Conservation (phyloP, 2,888 invertebrate genomes). For the Scaeva pyrastri region DNA sequence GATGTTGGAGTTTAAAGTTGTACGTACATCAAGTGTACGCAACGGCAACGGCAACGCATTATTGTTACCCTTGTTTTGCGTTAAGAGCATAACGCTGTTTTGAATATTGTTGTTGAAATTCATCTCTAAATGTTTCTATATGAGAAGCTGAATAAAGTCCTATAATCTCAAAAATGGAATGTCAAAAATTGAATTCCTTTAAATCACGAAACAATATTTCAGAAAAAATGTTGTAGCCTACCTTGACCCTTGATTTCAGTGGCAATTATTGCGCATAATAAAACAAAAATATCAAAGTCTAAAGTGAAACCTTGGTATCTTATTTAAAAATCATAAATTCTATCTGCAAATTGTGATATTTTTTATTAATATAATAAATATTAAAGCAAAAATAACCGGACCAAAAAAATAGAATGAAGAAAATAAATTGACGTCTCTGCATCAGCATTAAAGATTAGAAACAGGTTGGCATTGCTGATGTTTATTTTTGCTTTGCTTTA, state of each 20-base stretch:
- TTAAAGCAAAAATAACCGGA: constrained; percentile 6
- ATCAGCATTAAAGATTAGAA: not conserved
- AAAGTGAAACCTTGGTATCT: not conserved
- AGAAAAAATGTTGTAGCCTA: no score
- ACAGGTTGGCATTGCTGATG: not conserved
- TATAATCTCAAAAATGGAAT: no score
- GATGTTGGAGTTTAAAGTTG: constrained; percentile 4
- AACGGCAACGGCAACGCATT: constrained; percentile 32
- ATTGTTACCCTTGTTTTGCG: constrained; percentile 26
- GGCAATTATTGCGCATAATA: no score
- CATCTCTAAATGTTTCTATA: constrained; percentile 1
- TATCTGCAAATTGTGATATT: no score
- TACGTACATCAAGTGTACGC: constrained; percentile 38
- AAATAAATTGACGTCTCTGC: not conserved
- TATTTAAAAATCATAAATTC: no score
- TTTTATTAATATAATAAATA: not conserved
- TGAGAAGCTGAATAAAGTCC: not conserved
- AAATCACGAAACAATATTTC: no score
- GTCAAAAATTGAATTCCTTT: no score
- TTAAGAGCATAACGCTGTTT: constrained; percentile 65
- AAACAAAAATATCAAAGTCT: no score
- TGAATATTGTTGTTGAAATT: constrained; percentile 51
- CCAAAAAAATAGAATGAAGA: no score
- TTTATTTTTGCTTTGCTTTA: not conserved
- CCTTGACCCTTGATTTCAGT: no score